Conservation (phyloP, 2,797 vertebrate species). For the Lagodon rhomboides region DNA sequence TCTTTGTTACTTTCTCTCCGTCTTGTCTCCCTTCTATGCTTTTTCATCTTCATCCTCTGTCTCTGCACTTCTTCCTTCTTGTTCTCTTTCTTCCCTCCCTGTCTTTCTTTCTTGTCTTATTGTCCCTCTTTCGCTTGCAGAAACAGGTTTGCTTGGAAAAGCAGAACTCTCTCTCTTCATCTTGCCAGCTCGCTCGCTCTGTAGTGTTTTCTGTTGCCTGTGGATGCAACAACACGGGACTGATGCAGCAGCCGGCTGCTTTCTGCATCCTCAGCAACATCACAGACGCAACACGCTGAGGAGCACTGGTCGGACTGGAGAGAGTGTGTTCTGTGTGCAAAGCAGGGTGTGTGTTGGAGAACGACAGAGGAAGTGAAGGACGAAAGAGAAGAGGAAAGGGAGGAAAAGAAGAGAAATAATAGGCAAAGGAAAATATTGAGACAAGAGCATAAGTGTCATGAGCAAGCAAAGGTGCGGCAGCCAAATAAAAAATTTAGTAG, state of each 20-base stretch:
- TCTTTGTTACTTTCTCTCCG: background rate
- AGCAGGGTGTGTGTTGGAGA: background rate
- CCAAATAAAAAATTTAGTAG: background rate
- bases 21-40: background rate
- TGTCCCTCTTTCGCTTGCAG: background rate
- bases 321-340: background rate
- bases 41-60: background rate
- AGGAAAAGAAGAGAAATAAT: background rate
- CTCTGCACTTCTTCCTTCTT: background rate
- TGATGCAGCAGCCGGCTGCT: constrained; percentile 52
- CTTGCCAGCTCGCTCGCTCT: constrained; percentile 2
- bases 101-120: background rate
- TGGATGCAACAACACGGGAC: constrained; percentile 48
- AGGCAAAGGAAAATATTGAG: background rate
- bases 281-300: constrained; percentile 18
- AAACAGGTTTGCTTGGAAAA: constrained; percentile 10
- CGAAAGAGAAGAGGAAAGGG: background rate
- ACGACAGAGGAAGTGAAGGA: background rate
- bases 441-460: background rate
- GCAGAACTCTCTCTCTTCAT: constrained; percentile 5
- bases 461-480: background rate
- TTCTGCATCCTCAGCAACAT: constrained; percentile 66
- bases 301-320: constrained; percentile 9
- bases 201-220: constrained; percentile 42
- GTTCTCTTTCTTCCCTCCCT: background rate